Evolutionary conservation across 92 coral and sea anemone genomes (phyloP).

Genomic region (Zoanthus gigantus): DNA sequence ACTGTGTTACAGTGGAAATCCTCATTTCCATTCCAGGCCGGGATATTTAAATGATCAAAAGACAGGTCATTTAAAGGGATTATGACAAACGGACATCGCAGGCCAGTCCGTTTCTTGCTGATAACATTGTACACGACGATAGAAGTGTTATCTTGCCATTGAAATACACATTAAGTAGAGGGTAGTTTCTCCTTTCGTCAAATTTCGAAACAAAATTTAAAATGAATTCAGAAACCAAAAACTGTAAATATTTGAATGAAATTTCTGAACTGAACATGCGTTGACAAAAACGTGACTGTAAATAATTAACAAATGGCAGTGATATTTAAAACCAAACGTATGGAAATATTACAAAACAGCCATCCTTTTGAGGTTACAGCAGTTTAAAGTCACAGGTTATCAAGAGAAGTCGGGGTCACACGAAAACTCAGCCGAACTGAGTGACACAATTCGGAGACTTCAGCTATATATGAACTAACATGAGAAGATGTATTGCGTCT

Average conservation of each 20-base stretch:
- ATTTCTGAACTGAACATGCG: not conserved
- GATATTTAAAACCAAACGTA: not conserved
- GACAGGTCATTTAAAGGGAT: conserved; percentile 11
- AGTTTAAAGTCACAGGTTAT: not conserved
- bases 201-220: not conserved
- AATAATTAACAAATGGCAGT: not conserved
- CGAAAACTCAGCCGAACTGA: not conserved
- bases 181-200: not conserved
- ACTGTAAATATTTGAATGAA: not conserved
- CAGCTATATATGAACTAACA: not conserved
- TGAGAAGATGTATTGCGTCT: not conserved
- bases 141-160: not conserved
- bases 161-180: not conserved
- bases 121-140: conserved; percentile 1
- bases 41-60: conserved; percentile 22
- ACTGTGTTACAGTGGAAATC: not conserved
- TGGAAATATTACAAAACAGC: not conserved
- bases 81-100: not conserved
- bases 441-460: not conserved
- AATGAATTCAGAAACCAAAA: not conserved
- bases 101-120: not conserved
- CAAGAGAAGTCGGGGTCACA: conserved; percentile 3
- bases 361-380: not conserved
- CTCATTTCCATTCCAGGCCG: not conserved
- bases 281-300: not conserved